These are phyloP conservation scores for Cryptocephalus primarius DNA, from an alignment of 2,888 invertebrate genomes.

Conservation along the genomic window DNA sequence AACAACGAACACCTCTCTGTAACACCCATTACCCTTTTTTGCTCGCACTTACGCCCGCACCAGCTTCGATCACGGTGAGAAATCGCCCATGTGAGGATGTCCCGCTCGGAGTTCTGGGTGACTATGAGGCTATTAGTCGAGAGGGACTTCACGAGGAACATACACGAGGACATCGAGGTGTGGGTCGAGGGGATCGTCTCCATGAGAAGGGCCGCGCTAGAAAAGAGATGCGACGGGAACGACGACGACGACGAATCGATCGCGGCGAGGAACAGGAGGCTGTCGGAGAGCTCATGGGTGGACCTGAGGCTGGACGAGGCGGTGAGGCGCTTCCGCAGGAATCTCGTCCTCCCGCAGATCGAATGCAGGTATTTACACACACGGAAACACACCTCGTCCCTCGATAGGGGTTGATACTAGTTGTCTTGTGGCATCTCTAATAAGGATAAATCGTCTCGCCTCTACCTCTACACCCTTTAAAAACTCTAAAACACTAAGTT, in stretches of 20 bases:
- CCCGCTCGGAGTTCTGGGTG: slow-evolving; percentile 42
- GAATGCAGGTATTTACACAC: slow-evolving; percentile 31
- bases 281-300: slow-evolving; percentile 8
- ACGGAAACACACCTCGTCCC: no score
- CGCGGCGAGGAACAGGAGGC: slow-evolving; percentile 6
- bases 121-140: slow-evolving; percentile 51
- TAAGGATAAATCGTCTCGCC: no score
- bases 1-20: no score
- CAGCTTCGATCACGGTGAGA: no score
- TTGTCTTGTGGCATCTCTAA: no score
- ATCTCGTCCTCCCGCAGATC: slow-evolving; percentile 19
- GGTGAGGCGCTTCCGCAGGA: slow-evolving; percentile 17
- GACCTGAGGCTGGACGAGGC: slow-evolving; percentile 12
- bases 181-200: slow-evolving; percentile 27
- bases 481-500: no score
- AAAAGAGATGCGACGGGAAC: neutral
- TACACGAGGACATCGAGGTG: slow-evolving; percentile 31
- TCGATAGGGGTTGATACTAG: no score
- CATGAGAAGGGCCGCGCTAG: slow-evolving; percentile 5
- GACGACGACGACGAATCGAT: slow-evolving; percentile 5
- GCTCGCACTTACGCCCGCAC: no score
- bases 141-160: slow-evolving; percentile 40
- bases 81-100: neutral
- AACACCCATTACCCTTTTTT: no score
- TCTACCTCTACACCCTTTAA: no score